These are phyloP conservation scores for Kryphioiulus occultus DNA, from an alignment of 2,888 invertebrate genomes.

Conservation along the genomic window DNA sequence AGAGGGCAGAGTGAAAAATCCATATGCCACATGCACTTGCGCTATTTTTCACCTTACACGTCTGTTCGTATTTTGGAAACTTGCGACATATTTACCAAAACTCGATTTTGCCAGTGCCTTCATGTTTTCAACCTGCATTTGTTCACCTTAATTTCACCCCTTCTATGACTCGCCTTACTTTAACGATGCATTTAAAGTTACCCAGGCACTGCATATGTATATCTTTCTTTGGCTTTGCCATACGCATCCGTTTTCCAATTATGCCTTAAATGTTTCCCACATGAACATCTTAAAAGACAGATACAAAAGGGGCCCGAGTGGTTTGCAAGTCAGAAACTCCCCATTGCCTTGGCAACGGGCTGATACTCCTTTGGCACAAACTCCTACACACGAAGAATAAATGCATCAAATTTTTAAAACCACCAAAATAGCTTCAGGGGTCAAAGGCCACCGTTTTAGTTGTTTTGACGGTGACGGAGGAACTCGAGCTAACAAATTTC, in stretches of 20 bases:
- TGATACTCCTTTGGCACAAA: background rate
- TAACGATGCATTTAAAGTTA: background rate
- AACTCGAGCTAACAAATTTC: background rate
- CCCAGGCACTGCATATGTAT: background rate
- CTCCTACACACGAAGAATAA: background rate
- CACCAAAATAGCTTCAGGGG: background rate
- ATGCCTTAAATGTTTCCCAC: slow-evolving; percentile 11
- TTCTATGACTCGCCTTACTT: too few species aligned
- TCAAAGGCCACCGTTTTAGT: background rate
- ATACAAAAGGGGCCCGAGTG: slow-evolving; percentile 9
- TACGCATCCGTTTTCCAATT: background rate
- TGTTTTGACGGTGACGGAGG: background rate
- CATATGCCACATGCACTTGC: too few species aligned
- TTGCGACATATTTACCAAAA: too few species aligned
- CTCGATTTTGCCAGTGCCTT: too few species aligned
- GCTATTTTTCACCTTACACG: too few species aligned
- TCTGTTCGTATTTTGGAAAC: too few species aligned
- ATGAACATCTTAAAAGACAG: background rate
- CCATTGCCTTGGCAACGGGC: background rate
- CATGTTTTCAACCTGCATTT: too few species aligned
- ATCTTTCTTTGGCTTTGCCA: background rate
- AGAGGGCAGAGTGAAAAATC: too few species aligned
- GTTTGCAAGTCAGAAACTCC: background rate
- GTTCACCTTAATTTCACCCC: too few species aligned
- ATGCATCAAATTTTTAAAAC: background rate